Percentiles rank a stretch among this genome's conserved stretches.
These are phyloP conservation scores for Colistium nudipinnis DNA, from an alignment of 2,113 vertebrate genomes.

Conservation along the genomic window DNA sequence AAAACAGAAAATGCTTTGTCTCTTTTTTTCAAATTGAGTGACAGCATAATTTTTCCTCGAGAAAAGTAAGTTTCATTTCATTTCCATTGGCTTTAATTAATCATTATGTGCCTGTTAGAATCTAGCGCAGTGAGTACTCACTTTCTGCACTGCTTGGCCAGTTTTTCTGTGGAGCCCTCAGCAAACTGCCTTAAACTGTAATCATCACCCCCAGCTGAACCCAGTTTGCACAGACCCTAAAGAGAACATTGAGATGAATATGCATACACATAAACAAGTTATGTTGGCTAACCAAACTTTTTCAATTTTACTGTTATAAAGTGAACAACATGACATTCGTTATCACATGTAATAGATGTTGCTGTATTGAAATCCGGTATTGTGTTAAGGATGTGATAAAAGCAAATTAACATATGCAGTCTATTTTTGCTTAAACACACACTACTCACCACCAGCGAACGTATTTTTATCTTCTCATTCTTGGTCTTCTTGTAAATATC, in stretches of 20 bases:
- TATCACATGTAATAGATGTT: background rate
- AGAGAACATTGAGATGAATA: conserved; percentile 10
- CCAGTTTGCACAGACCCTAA: conserved; percentile 97
- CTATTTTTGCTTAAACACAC: background rate
- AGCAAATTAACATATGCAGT: background rate
- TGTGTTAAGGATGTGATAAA: background rate
- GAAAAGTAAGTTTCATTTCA: too few relatives aligned
- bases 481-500: conserved; percentile 98
- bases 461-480: conserved; percentile 98
- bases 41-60: too few relatives aligned
- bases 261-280: background rate
- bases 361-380: background rate
- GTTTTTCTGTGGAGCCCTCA: conserved; percentile 96
- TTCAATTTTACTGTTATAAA: background rate
- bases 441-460: conserved; percentile 95
- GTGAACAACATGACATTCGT: background rate
- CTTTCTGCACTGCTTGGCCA: conserved; percentile 97
- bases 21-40: too few relatives aligned
- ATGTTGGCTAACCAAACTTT: background rate
- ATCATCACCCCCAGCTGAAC: conserved; percentile 96
- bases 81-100: too few relatives aligned
- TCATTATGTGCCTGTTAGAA: too few relatives aligned
- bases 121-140: conserved; percentile 82
- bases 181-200: conserved; percentile 95
- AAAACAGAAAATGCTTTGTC: too few relatives aligned